phyloP scores from a whole-genome alignment of 2,113 vertebrate species.

The Chelonoidis abingdonii region DNA sequence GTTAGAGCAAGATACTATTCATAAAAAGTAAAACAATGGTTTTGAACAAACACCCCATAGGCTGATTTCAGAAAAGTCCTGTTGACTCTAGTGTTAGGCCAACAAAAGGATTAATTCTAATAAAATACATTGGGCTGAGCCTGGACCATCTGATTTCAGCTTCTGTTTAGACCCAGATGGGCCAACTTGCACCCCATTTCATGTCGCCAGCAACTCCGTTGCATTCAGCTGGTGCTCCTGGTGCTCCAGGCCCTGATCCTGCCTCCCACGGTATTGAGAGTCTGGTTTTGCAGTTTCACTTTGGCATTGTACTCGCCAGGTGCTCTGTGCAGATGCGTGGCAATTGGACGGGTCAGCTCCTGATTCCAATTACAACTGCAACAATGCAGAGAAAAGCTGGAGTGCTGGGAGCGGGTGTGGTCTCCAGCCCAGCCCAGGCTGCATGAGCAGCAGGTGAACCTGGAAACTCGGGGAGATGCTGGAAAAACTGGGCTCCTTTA shows the following conservation, averaged over 20 bases:
- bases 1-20: constrained; percentile 36
- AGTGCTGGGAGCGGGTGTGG: not conserved
- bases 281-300: no score
- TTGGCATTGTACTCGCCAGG: no score
- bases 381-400: not conserved
- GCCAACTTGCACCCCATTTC: not conserved
- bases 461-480: not conserved
- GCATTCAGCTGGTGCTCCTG: not conserved
- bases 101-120: not conserved
- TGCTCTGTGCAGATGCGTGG: not conserved
- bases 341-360: not conserved
- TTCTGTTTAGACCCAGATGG: not conserved
- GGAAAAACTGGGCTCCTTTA: not conserved
- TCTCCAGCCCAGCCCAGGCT: not conserved
- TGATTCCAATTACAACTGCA: not conserved
- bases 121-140: not conserved
- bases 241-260: not conserved
- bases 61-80: not conserved
- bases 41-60: fast-evolving
- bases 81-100: not conserved
- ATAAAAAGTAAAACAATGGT: not conserved
- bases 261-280: not conserved
- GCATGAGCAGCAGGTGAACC: not conserved
- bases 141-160: not conserved
- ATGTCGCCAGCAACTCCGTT: not conserved